Conservation (phyloP, 2,888 invertebrate species). For the Zhuqinia jingwanae region DNA sequence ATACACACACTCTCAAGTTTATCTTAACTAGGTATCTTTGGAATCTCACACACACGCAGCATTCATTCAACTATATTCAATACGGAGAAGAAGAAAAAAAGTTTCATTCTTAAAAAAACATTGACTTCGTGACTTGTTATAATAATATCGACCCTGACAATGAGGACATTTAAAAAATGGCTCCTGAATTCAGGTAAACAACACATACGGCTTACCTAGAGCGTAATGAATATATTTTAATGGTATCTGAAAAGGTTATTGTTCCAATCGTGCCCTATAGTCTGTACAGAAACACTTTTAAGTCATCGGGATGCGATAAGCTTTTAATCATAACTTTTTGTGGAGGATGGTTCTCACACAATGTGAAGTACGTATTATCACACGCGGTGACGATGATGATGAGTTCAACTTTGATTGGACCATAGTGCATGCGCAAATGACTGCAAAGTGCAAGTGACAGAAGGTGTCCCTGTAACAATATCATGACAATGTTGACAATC, state of each 20-base stretch:
- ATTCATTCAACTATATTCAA: too few relatives aligned
- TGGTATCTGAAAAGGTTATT: constrained; percentile 19
- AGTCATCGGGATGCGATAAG: constrained; percentile 2
- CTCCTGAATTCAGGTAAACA: neutral
- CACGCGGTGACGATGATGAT: neutral
- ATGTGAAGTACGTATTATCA: constrained; percentile 12
- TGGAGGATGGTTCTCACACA: constrained; percentile 27
- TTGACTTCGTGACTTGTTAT: too few relatives aligned
- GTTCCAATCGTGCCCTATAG: constrained; percentile 1
- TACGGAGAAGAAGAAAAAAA: neutral
- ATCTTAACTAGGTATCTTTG: neutral
- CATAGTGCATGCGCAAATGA: neutral
- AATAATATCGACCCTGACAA: constrained; percentile 36
- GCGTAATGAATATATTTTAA: neutral
- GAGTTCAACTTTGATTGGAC: neutral
- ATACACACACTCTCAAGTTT: neutral
- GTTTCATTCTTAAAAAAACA: neutral
- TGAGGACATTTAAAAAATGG: constrained; percentile 18
- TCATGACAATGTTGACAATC: constrained; percentile 37
- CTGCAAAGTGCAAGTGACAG: constrained; percentile 5
- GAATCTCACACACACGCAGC: too few relatives aligned
- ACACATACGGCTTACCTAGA: neutral
- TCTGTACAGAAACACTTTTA: neutral
- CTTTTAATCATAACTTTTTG: neutral
- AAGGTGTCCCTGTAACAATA: constrained; percentile 33